Conservation (phyloP, 2,113 vertebrate species). For the Sinocyclocheilus grahami region DNA sequence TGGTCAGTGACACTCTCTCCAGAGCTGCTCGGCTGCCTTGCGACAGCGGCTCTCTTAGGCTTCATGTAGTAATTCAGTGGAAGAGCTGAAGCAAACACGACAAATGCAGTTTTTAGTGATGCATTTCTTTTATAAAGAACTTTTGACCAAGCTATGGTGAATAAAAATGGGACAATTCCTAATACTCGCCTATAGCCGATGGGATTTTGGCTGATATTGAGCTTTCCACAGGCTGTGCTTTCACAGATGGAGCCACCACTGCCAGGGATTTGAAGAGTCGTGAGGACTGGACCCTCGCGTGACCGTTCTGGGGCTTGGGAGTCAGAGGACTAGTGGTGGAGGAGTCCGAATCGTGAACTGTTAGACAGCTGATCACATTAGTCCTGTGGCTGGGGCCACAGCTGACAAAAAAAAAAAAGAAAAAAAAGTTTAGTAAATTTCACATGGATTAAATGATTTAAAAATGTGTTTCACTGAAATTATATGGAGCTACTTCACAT, state of each 20-base stretch:
- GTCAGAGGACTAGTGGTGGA: constrained; percentile 90
- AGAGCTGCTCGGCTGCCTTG: constrained; percentile 84
- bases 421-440: background rate
- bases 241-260: constrained; percentile 83
- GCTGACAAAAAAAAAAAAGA: constrained; percentile 43
- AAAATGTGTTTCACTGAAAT: background rate
- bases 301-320: constrained; percentile 76
- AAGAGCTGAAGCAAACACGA: constrained; percentile 15
- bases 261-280: constrained; percentile 85
- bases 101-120: background rate
- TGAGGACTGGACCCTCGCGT: constrained; percentile 70
- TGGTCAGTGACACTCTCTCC: constrained; percentile 81
- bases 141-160: background rate
- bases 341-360: constrained; percentile 95
- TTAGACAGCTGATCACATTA: constrained; percentile 98
- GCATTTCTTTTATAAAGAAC: background rate
- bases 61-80: constrained; percentile 73
- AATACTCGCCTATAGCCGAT: constrained; percentile 54
- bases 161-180: background rate
- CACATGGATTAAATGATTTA: background rate
- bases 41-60: constrained; percentile 80
- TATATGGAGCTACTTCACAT: background rate
- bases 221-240: constrained; percentile 85
- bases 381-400: constrained; percentile 86
- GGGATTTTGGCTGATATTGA: constrained; percentile 77